A percentile compares a stretch with the other conserved stretches of the same genome.
These are phyloP conservation scores for Oscheius myriophilus DNA, from an alignment of 2,888 invertebrate genomes.

Conservation along the genomic window DNA sequence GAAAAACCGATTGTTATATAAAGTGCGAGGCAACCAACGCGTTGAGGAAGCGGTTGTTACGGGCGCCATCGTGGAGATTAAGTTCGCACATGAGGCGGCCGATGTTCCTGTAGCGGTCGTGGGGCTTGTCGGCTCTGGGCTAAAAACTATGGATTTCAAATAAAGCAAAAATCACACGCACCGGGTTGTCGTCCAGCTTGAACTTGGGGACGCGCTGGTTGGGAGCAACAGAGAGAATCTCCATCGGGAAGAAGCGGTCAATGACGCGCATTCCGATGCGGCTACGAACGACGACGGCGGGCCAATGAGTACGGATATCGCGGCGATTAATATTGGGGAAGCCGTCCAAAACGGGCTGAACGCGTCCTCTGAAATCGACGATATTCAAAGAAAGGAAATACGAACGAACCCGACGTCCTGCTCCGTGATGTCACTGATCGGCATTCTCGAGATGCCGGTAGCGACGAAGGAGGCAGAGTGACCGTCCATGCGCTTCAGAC, in stretches of 20 bases:
- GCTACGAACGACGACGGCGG: conserved; percentile 17
- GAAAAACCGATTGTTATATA: neutral
- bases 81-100: conserved; percentile 15
- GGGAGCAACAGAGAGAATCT: conserved; percentile 16
- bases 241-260: conserved; percentile 22
- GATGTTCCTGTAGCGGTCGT: conserved; percentile 25
- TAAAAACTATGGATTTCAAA: neutral
- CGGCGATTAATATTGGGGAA: conserved; percentile 10
- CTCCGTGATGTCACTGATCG: neutral
- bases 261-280: neutral
- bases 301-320: conserved; percentile 15
- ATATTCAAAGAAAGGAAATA: no score
- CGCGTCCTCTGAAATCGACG: conserved; percentile 13
- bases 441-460: conserved; percentile 9
- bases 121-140: conserved; percentile 18
- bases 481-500: neutral
- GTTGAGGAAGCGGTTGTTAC: conserved; percentile 15
- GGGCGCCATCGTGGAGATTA: conserved; percentile 24
- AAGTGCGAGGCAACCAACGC: conserved; percentile 14
- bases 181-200: conserved; percentile 21
- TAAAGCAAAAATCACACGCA: neutral
- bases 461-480: conserved; percentile 16
- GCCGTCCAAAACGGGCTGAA: conserved; percentile 3
- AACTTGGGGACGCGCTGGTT: conserved; percentile 21
- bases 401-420: no score